Base-by-base conservation (phyloP, 2,113 vertebrate genomes). In the Carassius auratus region DNA sequence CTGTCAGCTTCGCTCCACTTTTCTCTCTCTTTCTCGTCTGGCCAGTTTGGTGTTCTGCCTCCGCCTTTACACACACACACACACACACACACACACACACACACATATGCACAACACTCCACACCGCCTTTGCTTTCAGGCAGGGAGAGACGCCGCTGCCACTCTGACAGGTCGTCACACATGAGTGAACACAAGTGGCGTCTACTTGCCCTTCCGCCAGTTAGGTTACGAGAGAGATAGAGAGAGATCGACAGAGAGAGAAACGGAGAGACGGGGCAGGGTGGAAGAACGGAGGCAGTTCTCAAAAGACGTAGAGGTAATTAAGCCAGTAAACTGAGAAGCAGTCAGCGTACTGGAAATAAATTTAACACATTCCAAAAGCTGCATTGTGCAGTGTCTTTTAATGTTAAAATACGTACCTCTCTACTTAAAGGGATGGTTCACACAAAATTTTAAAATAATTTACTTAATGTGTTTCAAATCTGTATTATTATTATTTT, bases 91-190 rank as follows among this genome's bases (percentile, higher is more conserved):
- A 38, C 36, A 38, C 3, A 86, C 71, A 69, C 88, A 78, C 69
- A 85, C 87, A 86, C 77, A 84, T 21, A 88, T 84, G 87, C 88
- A 86, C 90, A 85, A 33, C 80, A 8, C 42, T n/a, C 73, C 33
- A 68, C 59, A 59, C 21, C 84, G 88, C 90, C 85, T 85, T 87
- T 91, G 89, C 91, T 90, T 90, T 89, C 90, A 88, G 89, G 92
- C 91, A 94, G 90, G 68, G 91, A 89, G 85, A 90, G 83, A 48
- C 87, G 89, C 93, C 92, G 93, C 93, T 92, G 93, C 93, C 93
- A 93, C 92, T 92, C 93, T 94, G 94, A 95, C 94, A 95, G 94
- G 94, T 94, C 93, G 93, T 94, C 93, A 94, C 94, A 94, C 94
- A 94, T 92, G 93, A 94, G 90, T 92, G 92, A 94, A 93, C 94